Evolutionary conservation across 2,113 vertebrate species (phyloP).

Genomic region (Myrmecobius fasciatus): DNA sequence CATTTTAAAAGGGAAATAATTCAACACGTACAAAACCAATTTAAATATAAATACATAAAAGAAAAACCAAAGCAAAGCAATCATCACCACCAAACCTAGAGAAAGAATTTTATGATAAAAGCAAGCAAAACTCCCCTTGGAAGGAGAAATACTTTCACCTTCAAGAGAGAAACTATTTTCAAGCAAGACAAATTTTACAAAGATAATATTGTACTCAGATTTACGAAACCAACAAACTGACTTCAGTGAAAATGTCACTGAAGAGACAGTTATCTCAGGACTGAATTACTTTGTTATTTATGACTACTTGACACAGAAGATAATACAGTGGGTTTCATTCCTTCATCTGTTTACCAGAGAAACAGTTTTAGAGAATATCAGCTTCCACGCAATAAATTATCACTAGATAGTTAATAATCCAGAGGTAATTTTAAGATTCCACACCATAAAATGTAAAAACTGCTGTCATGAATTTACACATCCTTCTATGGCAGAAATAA

Average conservation of each 20-base stretch:
- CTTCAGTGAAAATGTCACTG: conserved; percentile 2
- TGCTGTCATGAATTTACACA: conserved; percentile 16
- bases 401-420: conserved; percentile 37
- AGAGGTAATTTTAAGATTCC: conserved; percentile 2
- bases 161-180: conserved; percentile 16
- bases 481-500: conserved; percentile 35
- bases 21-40: not conserved
- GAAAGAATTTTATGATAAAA: conserved; percentile 2
- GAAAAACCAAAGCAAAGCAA: not conserved
- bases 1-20: not conserved
- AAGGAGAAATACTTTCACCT: conserved; percentile 13
- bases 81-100: not conserved
- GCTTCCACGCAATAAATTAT: conserved; percentile 32
- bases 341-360: conserved; percentile 14
- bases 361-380: not conserved
- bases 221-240: not conserved
- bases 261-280: conserved; percentile 22
- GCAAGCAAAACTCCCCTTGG: conserved; percentile 3
- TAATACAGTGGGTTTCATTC: conserved; percentile 4
- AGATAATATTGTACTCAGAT: conserved; percentile 1
- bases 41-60: conserved; percentile 39
- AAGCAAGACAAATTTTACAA: conserved; percentile 15
- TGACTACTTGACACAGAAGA: conserved; percentile 20
- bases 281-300: conserved; percentile 13
- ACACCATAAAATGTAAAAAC: conserved; percentile 45